Conservation (phyloP, 2,888 invertebrate species). For the Plagiodera versicolora region DNA sequence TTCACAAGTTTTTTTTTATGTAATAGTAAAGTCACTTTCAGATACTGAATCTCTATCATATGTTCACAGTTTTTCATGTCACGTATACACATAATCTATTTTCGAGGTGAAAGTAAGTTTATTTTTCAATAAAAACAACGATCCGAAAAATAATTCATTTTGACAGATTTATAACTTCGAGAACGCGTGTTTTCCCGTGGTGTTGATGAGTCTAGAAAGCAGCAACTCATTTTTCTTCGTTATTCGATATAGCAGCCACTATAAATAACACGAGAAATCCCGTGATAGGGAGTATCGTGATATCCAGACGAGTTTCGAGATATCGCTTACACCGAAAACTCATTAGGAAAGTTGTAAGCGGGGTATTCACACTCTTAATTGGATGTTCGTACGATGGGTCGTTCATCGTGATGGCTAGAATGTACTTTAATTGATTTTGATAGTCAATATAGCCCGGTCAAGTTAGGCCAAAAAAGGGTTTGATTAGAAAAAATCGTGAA, state of each 20-base stretch:
- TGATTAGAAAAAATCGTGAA: too few relatives aligned
- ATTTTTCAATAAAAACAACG: background rate
- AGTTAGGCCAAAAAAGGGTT: background rate
- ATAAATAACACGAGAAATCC: slow-evolving; percentile 10
- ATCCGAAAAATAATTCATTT: background rate
- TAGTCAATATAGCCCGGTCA: background rate
- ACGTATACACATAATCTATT: too few relatives aligned
- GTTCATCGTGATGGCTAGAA: background rate
- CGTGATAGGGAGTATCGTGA: background rate
- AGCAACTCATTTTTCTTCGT: background rate
- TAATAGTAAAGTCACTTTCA: too few relatives aligned
- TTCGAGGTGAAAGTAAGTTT: too few relatives aligned
- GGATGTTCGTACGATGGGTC: background rate
- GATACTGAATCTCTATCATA: too few relatives aligned
- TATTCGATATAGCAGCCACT: background rate
- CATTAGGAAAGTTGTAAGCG: slow-evolving; percentile 7
- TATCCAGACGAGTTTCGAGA: background rate
- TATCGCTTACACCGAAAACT: slow-evolving; percentile 16
- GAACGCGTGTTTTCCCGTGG: background rate
- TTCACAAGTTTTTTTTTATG: too few relatives aligned
- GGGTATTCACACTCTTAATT: slow-evolving; percentile 1
- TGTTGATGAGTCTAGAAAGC: background rate
- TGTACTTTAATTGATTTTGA: background rate
- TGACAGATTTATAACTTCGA: background rate
- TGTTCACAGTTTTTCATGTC: too few relatives aligned